Conservation (phyloP, 2,113 vertebrate species). For the Peromyscus leucopus region DNA sequence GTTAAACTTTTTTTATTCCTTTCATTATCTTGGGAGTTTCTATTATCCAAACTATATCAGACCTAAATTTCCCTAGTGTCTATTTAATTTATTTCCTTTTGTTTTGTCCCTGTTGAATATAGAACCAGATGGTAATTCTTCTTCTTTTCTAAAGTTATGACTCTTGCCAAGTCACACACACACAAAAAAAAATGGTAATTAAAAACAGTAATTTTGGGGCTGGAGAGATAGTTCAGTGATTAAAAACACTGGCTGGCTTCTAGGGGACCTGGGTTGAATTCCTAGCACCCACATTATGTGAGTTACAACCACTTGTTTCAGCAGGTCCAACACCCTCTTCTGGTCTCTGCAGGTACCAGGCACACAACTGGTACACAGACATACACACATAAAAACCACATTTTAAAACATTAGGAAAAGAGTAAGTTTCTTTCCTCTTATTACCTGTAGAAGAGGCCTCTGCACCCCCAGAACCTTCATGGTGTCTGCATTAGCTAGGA, state of each 20-base stretch:
- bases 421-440: neutral
- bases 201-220: neutral
- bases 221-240: neutral
- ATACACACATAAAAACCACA: neutral
- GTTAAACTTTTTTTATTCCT: neutral
- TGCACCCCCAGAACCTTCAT: constrained; percentile 97
- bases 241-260: neutral
- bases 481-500: constrained; percentile 95
- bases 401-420: neutral
- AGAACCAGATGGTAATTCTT: constrained; percentile 68
- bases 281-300: neutral
- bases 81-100: constrained; percentile 72
- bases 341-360: neutral
- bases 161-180: constrained; percentile 28
- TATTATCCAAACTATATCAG: constrained; percentile 51
- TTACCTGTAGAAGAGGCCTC: constrained; percentile 96
- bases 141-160: constrained; percentile 36
- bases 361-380: neutral
- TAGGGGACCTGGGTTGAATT: neutral
- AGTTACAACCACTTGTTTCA: neutral
- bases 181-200: constrained; percentile 16
- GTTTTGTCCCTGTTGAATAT: constrained; percentile 62
- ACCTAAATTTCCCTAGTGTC: constrained; percentile 63
- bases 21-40: constrained; percentile 54
- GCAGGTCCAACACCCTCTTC: neutral